phyloP scores from a whole-genome alignment of 2,888 invertebrate genomes.

The Patella depressa region DNA sequence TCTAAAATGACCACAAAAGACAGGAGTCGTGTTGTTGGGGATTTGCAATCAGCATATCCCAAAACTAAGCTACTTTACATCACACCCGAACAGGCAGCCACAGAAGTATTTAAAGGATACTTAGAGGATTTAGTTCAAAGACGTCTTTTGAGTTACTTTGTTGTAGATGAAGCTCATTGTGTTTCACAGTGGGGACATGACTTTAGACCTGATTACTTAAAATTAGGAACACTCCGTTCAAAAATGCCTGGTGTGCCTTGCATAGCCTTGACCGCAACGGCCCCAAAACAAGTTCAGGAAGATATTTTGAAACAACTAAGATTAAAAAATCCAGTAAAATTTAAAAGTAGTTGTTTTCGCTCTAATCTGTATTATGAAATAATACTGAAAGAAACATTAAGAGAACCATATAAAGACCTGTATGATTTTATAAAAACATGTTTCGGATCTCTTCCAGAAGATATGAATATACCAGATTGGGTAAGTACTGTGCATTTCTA shows the following conservation, averaged over 20 bases:
- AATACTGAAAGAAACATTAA: constrained; percentile 84
- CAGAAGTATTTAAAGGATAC: constrained; percentile 74
- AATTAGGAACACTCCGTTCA: constrained; percentile 79
- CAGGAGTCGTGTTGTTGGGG: constrained; percentile 79
- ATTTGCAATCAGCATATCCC: constrained; percentile 82
- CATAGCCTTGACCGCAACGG: constrained; percentile 96
- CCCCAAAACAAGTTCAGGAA: constrained; percentile 74
- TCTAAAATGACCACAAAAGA: constrained; percentile 88
- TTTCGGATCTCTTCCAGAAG: constrained; percentile 48
- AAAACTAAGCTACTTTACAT: constrained; percentile 90
- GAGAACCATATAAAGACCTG: constrained; percentile 86
- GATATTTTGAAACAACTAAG: constrained; percentile 79
- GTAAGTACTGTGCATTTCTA: constrained; percentile 34
- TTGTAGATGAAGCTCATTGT: constrained; percentile 87
- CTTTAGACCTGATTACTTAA: constrained; percentile 91
- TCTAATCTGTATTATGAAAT: constrained; percentile 96
- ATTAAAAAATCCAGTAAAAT: constrained; percentile 80
- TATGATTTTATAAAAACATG: constrained; percentile 66
- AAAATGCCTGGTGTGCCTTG: constrained; percentile 79
- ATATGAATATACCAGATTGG: constrained; percentile 43
- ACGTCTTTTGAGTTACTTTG: constrained; percentile 87
- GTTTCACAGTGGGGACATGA: constrained; percentile 99
- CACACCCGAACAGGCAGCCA: constrained; percentile 96
- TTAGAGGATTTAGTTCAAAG: constrained; percentile 81
- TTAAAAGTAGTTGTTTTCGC: constrained; percentile 82